Percentiles rank a stretch among this genome's conserved stretches.
Conservation (phyloP, 2,888 invertebrate species). For the Harpagoxenus sublaevis region DNA sequence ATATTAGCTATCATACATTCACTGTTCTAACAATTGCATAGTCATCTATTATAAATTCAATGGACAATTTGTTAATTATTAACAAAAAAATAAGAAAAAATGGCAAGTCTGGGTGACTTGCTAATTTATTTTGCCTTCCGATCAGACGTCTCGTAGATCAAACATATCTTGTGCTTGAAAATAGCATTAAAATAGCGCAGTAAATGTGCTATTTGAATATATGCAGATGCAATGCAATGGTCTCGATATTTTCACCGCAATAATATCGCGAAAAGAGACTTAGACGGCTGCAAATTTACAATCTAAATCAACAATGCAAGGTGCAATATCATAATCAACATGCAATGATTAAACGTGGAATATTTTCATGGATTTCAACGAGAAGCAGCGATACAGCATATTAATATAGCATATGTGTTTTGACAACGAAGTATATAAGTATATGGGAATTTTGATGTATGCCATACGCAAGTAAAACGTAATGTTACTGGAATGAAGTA, state of each 20-base stretch:
- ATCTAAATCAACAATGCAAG: not conserved
- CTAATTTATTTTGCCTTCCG: constrained; percentile 10
- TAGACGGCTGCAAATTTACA: not conserved
- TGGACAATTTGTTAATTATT: not conserved
- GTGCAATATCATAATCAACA: not conserved
- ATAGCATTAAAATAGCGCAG: constrained; percentile 2
- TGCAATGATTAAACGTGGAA: constrained; percentile 6
- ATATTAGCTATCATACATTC: not conserved
- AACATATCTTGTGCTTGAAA: not conserved
- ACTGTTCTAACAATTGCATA: not conserved
- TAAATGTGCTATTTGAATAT: not conserved
- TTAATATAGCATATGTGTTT: not conserved
- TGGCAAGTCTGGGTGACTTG: not conserved
- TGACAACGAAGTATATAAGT: constrained; percentile 4
- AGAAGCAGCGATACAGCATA: not conserved
- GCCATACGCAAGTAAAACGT: constrained; percentile 32
- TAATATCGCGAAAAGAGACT: not conserved
- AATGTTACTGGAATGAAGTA: constrained; percentile 27
- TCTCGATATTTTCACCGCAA: not conserved
- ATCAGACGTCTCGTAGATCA: not conserved
- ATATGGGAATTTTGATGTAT: constrained; percentile 23
- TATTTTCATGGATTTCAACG: not conserved
- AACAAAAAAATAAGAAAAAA: not conserved
- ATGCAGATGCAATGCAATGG: not conserved
- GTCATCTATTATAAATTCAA: constrained; percentile 2